Conservation (phyloP, 2,797 vertebrate species). For the Myotis vivesi region DNA sequence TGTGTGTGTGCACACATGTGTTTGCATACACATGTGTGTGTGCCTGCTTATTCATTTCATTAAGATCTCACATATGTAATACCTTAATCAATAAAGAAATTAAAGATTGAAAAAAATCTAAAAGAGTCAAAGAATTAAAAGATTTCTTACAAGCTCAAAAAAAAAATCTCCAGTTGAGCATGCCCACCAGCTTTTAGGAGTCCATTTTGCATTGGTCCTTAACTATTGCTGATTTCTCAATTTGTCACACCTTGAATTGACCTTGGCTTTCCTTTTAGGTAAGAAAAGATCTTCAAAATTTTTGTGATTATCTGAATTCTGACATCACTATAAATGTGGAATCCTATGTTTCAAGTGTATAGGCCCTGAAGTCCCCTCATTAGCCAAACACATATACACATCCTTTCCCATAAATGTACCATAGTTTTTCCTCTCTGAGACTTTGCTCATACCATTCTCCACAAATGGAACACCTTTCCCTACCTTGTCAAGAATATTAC, state of each 20-base stretch:
- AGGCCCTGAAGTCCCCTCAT: neutral
- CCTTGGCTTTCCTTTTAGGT: neutral
- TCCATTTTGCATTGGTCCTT: neutral
- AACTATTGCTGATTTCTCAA: neutral
- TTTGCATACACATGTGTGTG: neutral
- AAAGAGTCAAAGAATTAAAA: no score
- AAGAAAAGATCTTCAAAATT: neutral
- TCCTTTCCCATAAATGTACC: neutral
- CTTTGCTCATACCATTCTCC: neutral
- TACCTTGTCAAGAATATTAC: neutral
- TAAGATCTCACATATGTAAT: neutral
- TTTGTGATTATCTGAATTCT: constrained; percentile 32
- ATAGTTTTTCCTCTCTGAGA: neutral
- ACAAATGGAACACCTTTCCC: neutral
- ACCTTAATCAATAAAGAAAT: no score
- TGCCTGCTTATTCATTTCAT: neutral
- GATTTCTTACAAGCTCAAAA: no score
- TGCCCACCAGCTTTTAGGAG: neutral
- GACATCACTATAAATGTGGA: constrained; percentile 31
- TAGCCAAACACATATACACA: neutral
- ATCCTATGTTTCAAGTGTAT: neutral
- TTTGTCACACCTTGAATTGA: neutral
- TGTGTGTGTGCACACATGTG: accelerated
- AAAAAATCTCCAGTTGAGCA: neutral
- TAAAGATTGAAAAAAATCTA: no score